These are phyloP conservation scores for Dexiosoma caninum DNA, from an alignment of 2,888 invertebrate species.

Conservation along the genomic window DNA sequence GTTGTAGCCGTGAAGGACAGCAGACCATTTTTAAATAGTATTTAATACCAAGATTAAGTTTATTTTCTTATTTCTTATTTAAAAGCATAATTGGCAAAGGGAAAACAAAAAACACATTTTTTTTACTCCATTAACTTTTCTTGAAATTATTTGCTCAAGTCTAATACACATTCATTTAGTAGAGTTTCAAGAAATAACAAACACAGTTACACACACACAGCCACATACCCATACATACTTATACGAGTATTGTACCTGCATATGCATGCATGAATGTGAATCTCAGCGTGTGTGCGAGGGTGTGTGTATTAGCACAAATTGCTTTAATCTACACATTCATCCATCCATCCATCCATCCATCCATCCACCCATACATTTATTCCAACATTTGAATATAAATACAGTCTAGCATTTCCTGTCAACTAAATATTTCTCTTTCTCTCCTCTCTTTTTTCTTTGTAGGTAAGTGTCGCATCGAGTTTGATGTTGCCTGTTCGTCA, in stretches of 20 bases:
- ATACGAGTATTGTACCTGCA: neutral
- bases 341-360: no score
- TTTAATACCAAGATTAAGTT: slow-evolving; percentile 43
- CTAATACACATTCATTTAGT: slow-evolving; percentile 5
- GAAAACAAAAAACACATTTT: neutral
- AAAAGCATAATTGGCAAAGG: slow-evolving; percentile 44
- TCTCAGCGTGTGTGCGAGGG: no score
- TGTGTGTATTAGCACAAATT: neutral
- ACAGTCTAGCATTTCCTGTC: slow-evolving; percentile 57
- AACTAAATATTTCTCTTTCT: slow-evolving; percentile 43
- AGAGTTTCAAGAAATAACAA: no score
- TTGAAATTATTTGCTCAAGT: slow-evolving; percentile 24
- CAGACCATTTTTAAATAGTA: slow-evolving; percentile 28
- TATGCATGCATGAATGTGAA: no score
- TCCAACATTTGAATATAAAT: slow-evolving; percentile 19
- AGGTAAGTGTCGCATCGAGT: slow-evolving; percentile 54
- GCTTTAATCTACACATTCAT: neutral
- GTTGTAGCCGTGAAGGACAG: neutral
- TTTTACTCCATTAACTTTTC: slow-evolving; percentile 5
- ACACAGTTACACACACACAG: neutral
- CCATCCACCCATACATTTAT: neutral
- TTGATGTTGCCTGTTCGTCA: slow-evolving; percentile 21
- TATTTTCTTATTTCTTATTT: slow-evolving; percentile 49
- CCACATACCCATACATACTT: neutral
- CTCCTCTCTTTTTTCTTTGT: slow-evolving; percentile 39